phyloP scores from a whole-genome alignment of 2,113 vertebrate genomes.

The Nettapus auritus region DNA sequence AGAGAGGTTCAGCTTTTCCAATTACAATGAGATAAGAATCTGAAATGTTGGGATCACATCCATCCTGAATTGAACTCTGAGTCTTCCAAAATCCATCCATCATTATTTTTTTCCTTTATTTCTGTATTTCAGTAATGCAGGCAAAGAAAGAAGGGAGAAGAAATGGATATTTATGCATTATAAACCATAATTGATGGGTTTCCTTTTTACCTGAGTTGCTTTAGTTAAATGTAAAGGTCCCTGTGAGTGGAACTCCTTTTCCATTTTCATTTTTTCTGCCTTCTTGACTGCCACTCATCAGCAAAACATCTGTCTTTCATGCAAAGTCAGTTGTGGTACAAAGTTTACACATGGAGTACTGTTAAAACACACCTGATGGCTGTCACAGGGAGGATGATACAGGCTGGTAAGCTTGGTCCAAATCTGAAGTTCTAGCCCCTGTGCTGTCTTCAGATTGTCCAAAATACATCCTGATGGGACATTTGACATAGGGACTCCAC shows the following conservation, averaged over 20 bases:
- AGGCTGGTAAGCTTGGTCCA: neutral
- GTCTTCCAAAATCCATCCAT: constrained; percentile 53
- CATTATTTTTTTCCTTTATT: constrained; percentile 22
- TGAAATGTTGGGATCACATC: constrained; percentile 42
- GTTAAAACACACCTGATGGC: neutral
- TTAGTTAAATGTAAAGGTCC: neutral
- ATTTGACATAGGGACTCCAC: neutral
- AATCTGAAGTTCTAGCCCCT: neutral
- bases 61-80: constrained; percentile 55
- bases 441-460: neutral
- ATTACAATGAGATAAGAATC: constrained; percentile 63
- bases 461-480: neutral
- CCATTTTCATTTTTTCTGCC: neutral
- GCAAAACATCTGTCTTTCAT: neutral
- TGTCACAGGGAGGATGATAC: neutral
- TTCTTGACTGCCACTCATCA: neutral
- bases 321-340: neutral
- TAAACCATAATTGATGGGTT: neutral
- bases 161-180: neutral
- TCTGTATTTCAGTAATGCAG: neutral
- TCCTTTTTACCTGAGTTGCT: constrained; percentile 22
- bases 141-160: neutral
- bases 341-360: neutral
- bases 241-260: neutral
- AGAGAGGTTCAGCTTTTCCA: constrained; percentile 63